phyloP scores from a whole-genome alignment of 2,888 invertebrate species.

The Phyto melanocephala region DNA sequence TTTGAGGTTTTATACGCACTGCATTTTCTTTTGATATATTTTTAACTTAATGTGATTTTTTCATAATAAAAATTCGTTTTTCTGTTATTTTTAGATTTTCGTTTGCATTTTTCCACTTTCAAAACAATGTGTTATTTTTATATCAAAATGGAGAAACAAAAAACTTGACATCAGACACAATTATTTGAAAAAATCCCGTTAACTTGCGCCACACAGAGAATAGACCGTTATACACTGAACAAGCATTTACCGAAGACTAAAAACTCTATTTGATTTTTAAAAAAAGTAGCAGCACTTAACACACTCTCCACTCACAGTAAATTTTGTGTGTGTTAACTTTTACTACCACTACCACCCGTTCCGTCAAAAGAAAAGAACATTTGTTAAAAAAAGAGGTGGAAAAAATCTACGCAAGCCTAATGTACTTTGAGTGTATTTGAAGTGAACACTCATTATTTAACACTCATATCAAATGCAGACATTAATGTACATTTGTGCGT shows the following conservation, averaged over 20 bases:
- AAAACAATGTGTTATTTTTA: conserved; percentile 7
- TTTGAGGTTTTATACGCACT: not conserved
- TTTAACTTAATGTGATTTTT: not conserved
- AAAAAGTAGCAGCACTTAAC: conserved; percentile 21
- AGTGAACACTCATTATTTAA: conserved; percentile 18
- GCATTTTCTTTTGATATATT: conserved; percentile 1
- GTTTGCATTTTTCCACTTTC: conserved; percentile 1
- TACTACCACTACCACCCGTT: not conserved
- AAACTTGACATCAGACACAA: not conserved
- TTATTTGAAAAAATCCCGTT: conserved; percentile 15
- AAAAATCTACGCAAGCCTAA: conserved; percentile 53
- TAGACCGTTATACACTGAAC: conserved; percentile 50
- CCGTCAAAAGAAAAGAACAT: not conserved
- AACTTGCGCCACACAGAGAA: not conserved
- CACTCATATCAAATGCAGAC: not conserved
- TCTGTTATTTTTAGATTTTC: conserved; percentile 54
- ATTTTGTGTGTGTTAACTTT: not conserved
- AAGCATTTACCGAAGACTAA: conserved; percentile 50
- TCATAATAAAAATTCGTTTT: not conserved
- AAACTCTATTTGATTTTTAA: conserved; percentile 25
- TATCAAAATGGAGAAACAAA: not conserved
- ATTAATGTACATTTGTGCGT: not conserved
- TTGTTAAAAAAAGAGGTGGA: not conserved
- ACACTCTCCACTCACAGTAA: conserved; percentile 9
- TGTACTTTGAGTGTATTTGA: conserved; percentile 54